Evolutionary conservation across 2,797 vertebrate species (phyloP), one percentile per base, ranked within the genome.

Genomic region (Microctenopoma lineatum): DNA sequence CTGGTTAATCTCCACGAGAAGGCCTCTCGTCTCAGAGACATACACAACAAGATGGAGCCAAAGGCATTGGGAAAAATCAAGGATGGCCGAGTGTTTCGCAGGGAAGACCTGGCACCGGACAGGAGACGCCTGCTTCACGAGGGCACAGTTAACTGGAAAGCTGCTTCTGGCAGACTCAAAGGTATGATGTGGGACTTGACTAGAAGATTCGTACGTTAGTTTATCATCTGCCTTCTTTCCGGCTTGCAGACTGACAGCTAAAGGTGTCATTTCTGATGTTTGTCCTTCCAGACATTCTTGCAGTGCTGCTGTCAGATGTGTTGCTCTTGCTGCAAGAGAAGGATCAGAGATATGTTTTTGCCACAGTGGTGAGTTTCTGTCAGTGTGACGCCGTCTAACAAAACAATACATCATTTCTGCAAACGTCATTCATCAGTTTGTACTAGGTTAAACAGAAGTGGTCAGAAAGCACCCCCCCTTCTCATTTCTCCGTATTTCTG

Each of bases 321-420:
- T 90, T 99, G 39, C 71, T 99, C 69, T 87, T 99, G 41, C 89
- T 99, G 4, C 98, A 99, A 88, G 98, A 99, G 64, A 99, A 99
- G 81, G 98, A 99, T 83, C 98, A 99, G 91, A 95, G 95, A 92
- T 98, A 95, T 0, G 79, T 90, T 0, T 99, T 99, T 85, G 95
- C 97, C 3, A 93, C 96, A 6, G 95, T 99, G 95, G 98, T 99
- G 80, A 60, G 96, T 95, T 16, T 66, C 66, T 52, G 21, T 16
- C 18, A 25, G 6, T 39, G 15, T 58, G 25, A 53, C 5, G 14
- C 18, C 14, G 18, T 53, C 1, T 34, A 59, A 48, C n/a, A 53
- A 54, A 12, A 56, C 5, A 13, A 14, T 18, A n/a, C 41, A 41
- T 46, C 42, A 45, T 16, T n/a, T 50, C 34, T 44, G 2, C 46